Base-by-base conservation (phyloP, 2,113 vertebrate genomes). In the Cheilinus undulatus region DNA sequence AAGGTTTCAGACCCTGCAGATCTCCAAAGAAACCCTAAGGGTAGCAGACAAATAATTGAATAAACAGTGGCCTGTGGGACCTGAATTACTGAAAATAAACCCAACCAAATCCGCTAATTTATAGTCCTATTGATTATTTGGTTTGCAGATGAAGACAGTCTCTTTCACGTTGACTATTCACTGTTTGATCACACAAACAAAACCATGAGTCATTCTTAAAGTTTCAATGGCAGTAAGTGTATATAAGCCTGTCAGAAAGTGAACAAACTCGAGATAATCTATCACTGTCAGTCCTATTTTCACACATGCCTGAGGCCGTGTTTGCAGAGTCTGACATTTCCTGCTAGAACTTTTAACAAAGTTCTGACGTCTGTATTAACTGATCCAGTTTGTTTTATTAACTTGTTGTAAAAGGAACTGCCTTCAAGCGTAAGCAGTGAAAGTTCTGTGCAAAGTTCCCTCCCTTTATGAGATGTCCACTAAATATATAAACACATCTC, bases 401-500 rank as follows among this genome's bases (percentile, higher is more conserved):
- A 27, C 40, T 20, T 1, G 13, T 69, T 58, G 50, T 13, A 23
- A 50, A 67, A 20, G 3, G 10, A 20, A 30, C 1, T 28, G 3
- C 40, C 32, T 15, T 57, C 20, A 6, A 42, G 19, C 19, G 40
- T 5, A 7, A 5, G 14, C 40, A 42, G 15, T 17, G 14, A 17
- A 42, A 42, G 15, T 42, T 42, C 4, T 5, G 17, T 42, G 0
- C 17, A 69, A 51, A 40, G 28, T 26, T 14, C 14, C 19, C 32
- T 42, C 19, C 7, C 36, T 34, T 60, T 5, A 32, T 49, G 20
- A 73, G 52, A 56, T 62, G 49, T 36, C 30, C 32, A 7, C 26
- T 69, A 58, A 79, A 83, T 72, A 78, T 73, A 27, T 52, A 38
- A 60, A 52, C 3, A 38, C 53, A 32, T 71, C 51, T 76, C 73